Percentiles rank a stretch among this genome's conserved stretches.
phyloP scores from a whole-genome alignment of 2,888 invertebrate genomes.

The Aromia moschata region DNA sequence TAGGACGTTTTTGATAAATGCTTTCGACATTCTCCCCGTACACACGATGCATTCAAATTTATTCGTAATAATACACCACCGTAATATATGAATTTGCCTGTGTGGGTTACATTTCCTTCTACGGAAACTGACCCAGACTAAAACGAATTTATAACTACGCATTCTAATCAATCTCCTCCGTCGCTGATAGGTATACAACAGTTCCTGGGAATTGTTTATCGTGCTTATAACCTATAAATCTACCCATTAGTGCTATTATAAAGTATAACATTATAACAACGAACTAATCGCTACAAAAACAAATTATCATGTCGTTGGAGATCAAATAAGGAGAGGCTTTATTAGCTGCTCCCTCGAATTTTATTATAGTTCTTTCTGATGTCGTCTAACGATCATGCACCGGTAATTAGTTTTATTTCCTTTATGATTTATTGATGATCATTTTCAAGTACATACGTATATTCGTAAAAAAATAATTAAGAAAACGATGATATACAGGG shows the following conservation, averaged over 20 bases:
- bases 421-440: neutral
- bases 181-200: conserved; percentile 22
- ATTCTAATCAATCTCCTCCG: conserved; percentile 21
- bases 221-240: conserved; percentile 17
- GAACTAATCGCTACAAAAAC: neutral
- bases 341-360: neutral
- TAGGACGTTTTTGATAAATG: too few relatives aligned
- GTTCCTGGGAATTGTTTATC: conserved; percentile 14
- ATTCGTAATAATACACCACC: conserved; percentile 30
- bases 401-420: neutral
- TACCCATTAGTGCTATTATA: conserved; percentile 9
- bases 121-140: conserved; percentile 40
- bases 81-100: conserved; percentile 37
- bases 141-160: conserved; percentile 24
- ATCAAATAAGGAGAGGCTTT: neutral
- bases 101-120: conserved; percentile 42
- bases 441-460: too few relatives aligned
- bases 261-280: neutral
- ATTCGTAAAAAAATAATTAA: too few relatives aligned
- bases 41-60: conserved; percentile 16
- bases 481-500: too few relatives aligned
- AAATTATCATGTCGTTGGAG: neutral
- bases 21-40: conserved; percentile 4
- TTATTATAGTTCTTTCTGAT: neutral
- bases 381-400: neutral